These are phyloP conservation scores for Lepisosteus osseus DNA, from an alignment of 2,113 vertebrate species.

Conservation along the genomic window DNA sequence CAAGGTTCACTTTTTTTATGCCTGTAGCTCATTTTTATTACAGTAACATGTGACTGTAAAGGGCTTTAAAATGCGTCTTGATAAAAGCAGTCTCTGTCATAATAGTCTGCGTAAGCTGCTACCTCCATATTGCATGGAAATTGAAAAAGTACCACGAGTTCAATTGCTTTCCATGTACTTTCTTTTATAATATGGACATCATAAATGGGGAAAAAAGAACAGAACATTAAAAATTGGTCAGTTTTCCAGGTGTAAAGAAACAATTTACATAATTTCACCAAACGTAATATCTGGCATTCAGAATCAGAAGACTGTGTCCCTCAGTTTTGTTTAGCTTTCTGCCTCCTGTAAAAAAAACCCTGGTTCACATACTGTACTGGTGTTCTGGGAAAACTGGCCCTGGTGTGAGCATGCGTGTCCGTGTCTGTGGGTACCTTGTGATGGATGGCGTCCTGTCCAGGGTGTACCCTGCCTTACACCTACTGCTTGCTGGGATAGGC, in stretches of 20 bases:
- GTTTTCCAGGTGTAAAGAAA: conserved; percentile 72
- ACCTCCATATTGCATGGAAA: conserved; percentile 69
- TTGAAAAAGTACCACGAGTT: conserved; percentile 56
- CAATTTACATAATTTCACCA: conserved; percentile 78
- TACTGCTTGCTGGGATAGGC: too few relatives aligned
- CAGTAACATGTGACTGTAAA: conserved; percentile 59
- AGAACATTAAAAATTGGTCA: conserved; percentile 58
- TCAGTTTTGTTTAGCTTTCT: conserved; percentile 84
- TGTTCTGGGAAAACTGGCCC: too few relatives aligned
- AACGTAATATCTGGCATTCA: conserved; percentile 80
- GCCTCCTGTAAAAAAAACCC: conserved; percentile 73
- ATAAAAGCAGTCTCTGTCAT: conserved; percentile 47
- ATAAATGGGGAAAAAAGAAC: conserved; percentile 56
- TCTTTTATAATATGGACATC: conserved; percentile 47
- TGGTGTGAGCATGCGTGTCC: too few relatives aligned
- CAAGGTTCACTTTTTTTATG: conserved; percentile 33
- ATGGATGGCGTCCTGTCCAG: too few relatives aligned
- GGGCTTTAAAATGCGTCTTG: conserved; percentile 47
- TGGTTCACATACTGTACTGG: too few relatives aligned
- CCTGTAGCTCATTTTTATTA: conserved; percentile 66
- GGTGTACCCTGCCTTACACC: too few relatives aligned
- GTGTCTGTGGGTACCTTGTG: too few relatives aligned
- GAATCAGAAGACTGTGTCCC: conserved; percentile 67
- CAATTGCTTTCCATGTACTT: conserved; percentile 50
- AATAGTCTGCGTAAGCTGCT: conserved; percentile 48